A percentile compares a stretch with the other conserved stretches of the same genome.
phyloP scores from a whole-genome alignment of 1,140 invertebrate species.

The Helicoverpa zea region DNA sequence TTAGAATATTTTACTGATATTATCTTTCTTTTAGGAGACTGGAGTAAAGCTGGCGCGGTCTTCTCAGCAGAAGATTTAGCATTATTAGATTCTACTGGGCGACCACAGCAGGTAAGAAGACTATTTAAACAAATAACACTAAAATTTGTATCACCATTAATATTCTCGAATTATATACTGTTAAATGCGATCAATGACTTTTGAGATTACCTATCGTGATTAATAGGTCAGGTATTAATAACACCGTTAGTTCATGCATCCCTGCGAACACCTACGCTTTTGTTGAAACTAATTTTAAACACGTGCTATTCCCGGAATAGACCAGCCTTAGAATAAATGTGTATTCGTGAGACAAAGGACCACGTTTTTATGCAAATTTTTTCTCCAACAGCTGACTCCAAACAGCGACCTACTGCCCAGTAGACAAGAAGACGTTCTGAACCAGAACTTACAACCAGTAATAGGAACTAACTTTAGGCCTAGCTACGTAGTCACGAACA shows the following conservation, averaged over 20 bases:
- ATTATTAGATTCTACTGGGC: conserved; percentile 73
- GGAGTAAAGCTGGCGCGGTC: conserved; percentile 76
- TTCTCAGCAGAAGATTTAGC: conserved; percentile 82
- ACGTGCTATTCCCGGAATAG: too few species aligned
- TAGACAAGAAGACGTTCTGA: conserved; percentile 78
- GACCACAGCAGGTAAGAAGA: conserved; percentile 70
- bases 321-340: too few species aligned
- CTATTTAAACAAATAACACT: too few species aligned
- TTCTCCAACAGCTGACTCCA: conserved; percentile 71
- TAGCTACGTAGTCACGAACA: conserved; percentile 76
- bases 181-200: too few species aligned
- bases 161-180: too few species aligned
- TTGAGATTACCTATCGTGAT: too few species aligned
- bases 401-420: conserved; percentile 67
- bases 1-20: background rate
- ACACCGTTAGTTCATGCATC: too few species aligned
- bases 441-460: conserved; percentile 75
- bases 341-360: too few species aligned
- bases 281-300: too few species aligned
- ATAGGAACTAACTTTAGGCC: conserved; percentile 77
- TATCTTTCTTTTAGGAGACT: conserved; percentile 66
- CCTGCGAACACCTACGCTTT: too few species aligned
- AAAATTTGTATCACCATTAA: too few species aligned
- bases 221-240: too few species aligned
- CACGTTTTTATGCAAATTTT: conserved; percentile 4